A percentile compares a stretch with the other conserved stretches of the same genome.
Evolutionary conservation across 2,797 vertebrate genomes (phyloP).

Genomic region (Arrhamphus sclerolepis): DNA sequence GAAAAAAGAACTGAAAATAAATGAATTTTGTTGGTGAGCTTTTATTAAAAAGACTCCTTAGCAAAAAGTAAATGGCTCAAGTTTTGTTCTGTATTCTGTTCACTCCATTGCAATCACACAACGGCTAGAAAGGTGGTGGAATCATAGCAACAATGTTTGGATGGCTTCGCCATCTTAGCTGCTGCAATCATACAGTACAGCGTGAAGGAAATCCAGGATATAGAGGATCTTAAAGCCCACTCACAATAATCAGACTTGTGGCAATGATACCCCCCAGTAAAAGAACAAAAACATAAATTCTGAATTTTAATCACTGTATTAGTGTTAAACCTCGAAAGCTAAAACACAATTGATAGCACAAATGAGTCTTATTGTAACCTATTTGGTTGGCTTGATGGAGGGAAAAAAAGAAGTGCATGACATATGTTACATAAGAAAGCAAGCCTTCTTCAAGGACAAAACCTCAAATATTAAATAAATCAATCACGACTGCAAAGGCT

Average conservation of each 20-base stretch:
- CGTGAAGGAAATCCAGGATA: conserved; percentile 45
- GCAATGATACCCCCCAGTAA: conserved; percentile 9
- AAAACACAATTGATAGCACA: neutral
- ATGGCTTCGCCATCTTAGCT: conserved; percentile 70
- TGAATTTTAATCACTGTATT: conserved; percentile 1
- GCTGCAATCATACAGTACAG: conserved; percentile 41
- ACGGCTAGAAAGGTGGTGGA: conserved; percentile 61
- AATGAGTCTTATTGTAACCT: conserved; percentile 2
- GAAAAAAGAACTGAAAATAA: neutral
- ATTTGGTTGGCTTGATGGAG: neutral
- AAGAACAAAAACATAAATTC: neutral
- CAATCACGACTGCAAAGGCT: conserved; percentile 43
- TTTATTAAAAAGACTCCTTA: conserved; percentile 4
- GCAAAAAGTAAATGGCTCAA: conserved; percentile 18
- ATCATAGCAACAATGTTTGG: conserved; percentile 72
- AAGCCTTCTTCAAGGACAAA: conserved; percentile 72
- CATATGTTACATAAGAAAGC: conserved; percentile 48
- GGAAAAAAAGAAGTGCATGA: conserved; percentile 12
- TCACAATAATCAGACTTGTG: conserved; percentile 26
- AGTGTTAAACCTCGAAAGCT: neutral
- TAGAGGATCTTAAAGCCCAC: conserved; percentile 16
- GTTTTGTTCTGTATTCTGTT: conserved; percentile 35
- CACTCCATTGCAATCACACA: conserved; percentile 59
- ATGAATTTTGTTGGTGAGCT: neutral
- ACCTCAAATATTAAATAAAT: conserved; percentile 53